Base-by-base conservation (phyloP, 2,888 invertebrate species). In the Agrochola litura region DNA sequence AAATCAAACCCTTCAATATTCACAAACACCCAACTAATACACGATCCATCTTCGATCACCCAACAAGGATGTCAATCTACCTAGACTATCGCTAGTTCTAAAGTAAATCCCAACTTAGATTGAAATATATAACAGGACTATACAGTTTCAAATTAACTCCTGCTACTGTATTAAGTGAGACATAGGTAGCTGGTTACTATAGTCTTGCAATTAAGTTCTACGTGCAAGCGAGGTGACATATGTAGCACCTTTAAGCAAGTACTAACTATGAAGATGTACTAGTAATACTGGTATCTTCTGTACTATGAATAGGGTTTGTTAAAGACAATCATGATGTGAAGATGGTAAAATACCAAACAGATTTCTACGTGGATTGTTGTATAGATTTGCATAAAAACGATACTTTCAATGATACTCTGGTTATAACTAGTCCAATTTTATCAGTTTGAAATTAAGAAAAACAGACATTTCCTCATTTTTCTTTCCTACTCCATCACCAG, bases 21-120 rank as follows among this genome's bases (percentile, higher is more conserved):
- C 49, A 69, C 56, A 25, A 67, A 49, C 60, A 71, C n/a, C n/a
- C 6, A 82, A 83, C 67, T n/a, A 54, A 76, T n/a, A 73, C n/a
- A 22, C 54, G 9, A 76, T 60, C 43, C 14, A 68, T 73, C 63
- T 73, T 64, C 70, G 60, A 86, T 82, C 43, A 22, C 43, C 82
- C 41, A 70, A 84, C 72, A 79, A 72, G 56, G 37, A 19, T 22
- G 54, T 69, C 49, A 84, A 60, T 56, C 58, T 43, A n/a, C 43
- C 56, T 12, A 69, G n/a, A 71, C 43, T 37, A 73, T 43, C 52
- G 65, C 60, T 60, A 85, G 73, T 68, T 80, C 60, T 43, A 78
- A 86, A 82, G 82, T 85, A 78, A 87, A 86, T 78, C 65, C 63
- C 10, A 87, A 86, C 76, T 88, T 88, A 81, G 83, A 88, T 87